Evolutionary conservation across 2,888 invertebrate species (phyloP), one percentile per base, ranked within the genome.

Genomic region (Achlya flavicornis): DNA sequence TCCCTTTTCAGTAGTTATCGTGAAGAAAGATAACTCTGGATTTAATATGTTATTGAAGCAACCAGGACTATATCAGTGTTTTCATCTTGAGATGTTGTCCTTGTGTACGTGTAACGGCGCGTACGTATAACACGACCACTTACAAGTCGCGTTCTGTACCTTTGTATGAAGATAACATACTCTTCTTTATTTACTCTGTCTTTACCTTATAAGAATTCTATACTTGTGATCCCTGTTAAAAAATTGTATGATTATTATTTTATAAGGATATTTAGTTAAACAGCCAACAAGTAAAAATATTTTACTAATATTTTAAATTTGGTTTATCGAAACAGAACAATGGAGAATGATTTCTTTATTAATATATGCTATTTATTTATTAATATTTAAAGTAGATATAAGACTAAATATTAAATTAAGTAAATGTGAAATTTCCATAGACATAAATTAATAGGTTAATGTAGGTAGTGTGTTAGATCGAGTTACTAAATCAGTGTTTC

Each of bases 281-380:
- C 19, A 8, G 48, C 16, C n/a, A 19, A 53, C n/a, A 53, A 53
- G 53, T 16, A n/a, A 53, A 53, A 19, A 53, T 53, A 19, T 19
- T 5, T 60, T 8, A 35, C 16, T 41, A 14, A 60, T 60, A 41
- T 10, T 60, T 26, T 60, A 41, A 63, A 71, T 68, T 72, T 57
- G 71, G 75, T 81, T 78, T 72, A 62, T 69, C 73, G 74, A 79
- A 79, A 73, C 74, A 69, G 70, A 73, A 74, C 68, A 68, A 76
- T 63, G 73, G 72, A 83, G 76, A 82, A 78, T 75, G 67, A 72
- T 80, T 81, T 73, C 83, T 81, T 85, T 83, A 86, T 84, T 92
- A 92, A 91, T 91, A 91, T 92, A 92, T 92, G 85, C 87, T 90
- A 92, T 91, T 92, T 93, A 93, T 93, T 93, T 92, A 93, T 93